Base-by-base conservation (phyloP, 2,797 vertebrate species). In the Pteronotus mesoamericanus region DNA sequence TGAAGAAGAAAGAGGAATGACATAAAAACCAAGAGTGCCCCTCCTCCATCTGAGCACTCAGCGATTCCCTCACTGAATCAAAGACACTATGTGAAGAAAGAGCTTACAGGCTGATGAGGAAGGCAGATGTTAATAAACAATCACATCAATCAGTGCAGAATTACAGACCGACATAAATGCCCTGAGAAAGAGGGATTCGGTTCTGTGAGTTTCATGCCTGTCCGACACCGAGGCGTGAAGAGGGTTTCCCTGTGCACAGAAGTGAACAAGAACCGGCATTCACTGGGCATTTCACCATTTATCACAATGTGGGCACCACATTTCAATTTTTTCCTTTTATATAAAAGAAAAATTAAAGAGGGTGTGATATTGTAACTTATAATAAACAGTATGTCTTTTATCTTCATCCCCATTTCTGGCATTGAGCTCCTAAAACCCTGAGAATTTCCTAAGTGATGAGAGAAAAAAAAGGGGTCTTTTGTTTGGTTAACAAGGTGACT, bases 371-470 rank as follows among this genome's bases (percentile, higher is more conserved):
- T 55, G 32, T 66, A 46, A 34, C 39, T 53, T 74, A 53, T 44
- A 84, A 48, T 46, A 72, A 83, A 57, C 91, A 71, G 34, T 74
- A 59, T 29, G 29, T 91, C 48, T 48, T 48, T 91, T 42, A n/a
- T 71, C 78, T 71, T 72, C 42, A 34, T 72, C 18, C 18, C 16
- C n/a, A 6, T 82, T 46, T 46, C 51, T 80, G 64, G 16, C 51
- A 69, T 42, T 29, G 39, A 34, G 32, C 9, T 32, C 18, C 66
- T 82, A 71, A 91, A 72, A 21, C 24, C 42, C 16, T 82, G 26
- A 42, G 24, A 61, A 92, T 77, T 55, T 75, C 57, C 90, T 44
- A 75, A 71, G 39, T 82, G 39, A 91, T 72, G 22, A 82, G n/a
- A 72, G 68, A 32, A 10, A 48, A 80, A 80, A 82, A n/a, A 55